Percentiles rank a stretch among this genome's conserved stretches.
Evolutionary conservation across 1,140 invertebrate genomes (phyloP).

Genomic region (Nebria ingens): DNA sequence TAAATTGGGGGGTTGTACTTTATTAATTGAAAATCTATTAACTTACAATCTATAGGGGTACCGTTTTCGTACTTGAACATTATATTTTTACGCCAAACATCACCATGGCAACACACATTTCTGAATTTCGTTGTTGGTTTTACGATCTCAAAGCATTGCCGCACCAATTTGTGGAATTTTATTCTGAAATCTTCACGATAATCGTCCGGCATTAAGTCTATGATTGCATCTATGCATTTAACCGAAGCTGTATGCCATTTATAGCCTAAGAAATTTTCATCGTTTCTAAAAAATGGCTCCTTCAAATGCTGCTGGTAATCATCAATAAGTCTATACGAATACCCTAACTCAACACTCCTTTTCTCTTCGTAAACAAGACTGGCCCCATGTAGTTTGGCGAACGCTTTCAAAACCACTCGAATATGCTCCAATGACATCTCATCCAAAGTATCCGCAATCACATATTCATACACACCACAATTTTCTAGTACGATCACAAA

Average conservation of each 20-base stretch:
- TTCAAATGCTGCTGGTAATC: constrained; percentile 34
- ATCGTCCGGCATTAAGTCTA: constrained; percentile 31
- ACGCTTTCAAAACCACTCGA: constrained; percentile 35
- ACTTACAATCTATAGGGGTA: constrained; percentile 30
- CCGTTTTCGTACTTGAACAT: constrained; percentile 42
- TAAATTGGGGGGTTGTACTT: constrained; percentile 41
- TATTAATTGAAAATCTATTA: constrained; percentile 53
- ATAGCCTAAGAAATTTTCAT: constrained; percentile 27
- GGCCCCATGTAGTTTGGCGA: constrained; percentile 45
- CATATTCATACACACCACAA: constrained; percentile 28
- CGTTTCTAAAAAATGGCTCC: constrained; percentile 38
- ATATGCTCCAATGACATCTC: constrained; percentile 39
- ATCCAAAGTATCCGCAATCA: constrained; percentile 28
- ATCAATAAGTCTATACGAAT: constrained; percentile 29
- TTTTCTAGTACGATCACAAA: constrained; percentile 41
- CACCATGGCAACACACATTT: constrained; percentile 49
- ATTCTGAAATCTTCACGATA: constrained; percentile 25
- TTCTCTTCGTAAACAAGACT: constrained; percentile 41
- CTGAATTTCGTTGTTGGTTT: constrained; percentile 37
- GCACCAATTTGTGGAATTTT: constrained; percentile 24
- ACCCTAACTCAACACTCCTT: constrained; percentile 21
- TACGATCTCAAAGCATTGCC: constrained; percentile 34
- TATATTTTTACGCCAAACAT: constrained; percentile 53
- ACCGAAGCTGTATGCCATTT: constrained; percentile 36
- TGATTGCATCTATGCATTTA: constrained; percentile 34